Evolutionary conservation across 1,140 invertebrate genomes (phyloP), one percentile per base, ranked within the genome.

Genomic region (Pemphigus obesinymphae): DNA sequence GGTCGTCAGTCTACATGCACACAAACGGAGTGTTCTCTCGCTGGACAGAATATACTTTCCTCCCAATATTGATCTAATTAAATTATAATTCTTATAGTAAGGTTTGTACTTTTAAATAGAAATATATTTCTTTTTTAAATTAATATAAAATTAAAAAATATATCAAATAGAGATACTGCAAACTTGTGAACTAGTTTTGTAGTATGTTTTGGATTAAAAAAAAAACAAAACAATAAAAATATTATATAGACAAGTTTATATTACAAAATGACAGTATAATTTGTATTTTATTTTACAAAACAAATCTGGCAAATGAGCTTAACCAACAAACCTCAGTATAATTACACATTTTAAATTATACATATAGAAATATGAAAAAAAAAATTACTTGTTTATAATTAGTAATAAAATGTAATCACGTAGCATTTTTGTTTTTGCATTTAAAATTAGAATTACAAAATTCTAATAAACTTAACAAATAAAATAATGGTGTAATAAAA

Each of bases 161-260:
- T n/a, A n/a, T n/a, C n/a, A n/a, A n/a, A n/a, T n/a, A n/a, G n/a
- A n/a, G n/a, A n/a, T n/a, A n/a, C n/a, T n/a, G n/a, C n/a, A n/a
- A n/a, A n/a, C n/a, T n/a, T n/a, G n/a, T n/a, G n/a, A n/a, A n/a
- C n/a, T n/a, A n/a, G n/a, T n/a, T n/a, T n/a, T n/a, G n/a, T n/a
- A n/a, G n/a, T n/a, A n/a, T n/a, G n/a, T n/a, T n/a, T n/a, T n/a
- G n/a, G n/a, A n/a, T n/a, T n/a, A n/a, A n/a, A n/a, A n/a, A n/a
- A 66, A 66, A 66, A 66, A 11, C 7, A 66, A 66, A 66, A 37
- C 61, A 26, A 70, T 37, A 15, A 26, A 43, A 10, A 23, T 68
- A 68, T 40, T 70, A 70, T 72, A 72, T 72, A 72, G 68, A 72
- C 68, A 72, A 72, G 68, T 72, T 72, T 72, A 72, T 72, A 72